Conservation (phyloP, 2,113 vertebrate species). For the Leiothrix lutea region DNA sequence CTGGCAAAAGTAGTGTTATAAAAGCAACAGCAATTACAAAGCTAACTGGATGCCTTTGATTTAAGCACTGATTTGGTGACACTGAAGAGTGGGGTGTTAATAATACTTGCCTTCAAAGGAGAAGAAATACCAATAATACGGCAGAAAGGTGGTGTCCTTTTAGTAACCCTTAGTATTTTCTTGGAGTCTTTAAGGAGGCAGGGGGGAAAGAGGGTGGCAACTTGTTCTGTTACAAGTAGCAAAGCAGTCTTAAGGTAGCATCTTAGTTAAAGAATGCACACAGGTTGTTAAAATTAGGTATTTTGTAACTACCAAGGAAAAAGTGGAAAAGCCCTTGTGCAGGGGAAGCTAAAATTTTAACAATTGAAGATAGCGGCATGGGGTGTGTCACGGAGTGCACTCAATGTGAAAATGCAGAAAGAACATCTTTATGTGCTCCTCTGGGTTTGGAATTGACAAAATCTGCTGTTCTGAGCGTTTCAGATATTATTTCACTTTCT, state of each 20-base stretch:
- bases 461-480: background rate
- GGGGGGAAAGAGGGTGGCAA: background rate
- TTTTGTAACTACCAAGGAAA: background rate
- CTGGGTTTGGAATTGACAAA: background rate
- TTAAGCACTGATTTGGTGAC: background rate
- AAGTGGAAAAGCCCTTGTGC: background rate
- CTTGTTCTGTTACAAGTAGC: fast-evolving
- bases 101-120: background rate
- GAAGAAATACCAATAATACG: background rate
- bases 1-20: background rate
- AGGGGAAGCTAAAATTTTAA: background rate
- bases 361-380: fast-evolving
- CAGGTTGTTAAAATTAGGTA: background rate
- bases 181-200: background rate
- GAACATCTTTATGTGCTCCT: fast-evolving
- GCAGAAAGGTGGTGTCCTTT: background rate
- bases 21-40: fast-evolving
- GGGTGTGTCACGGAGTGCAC: background rate
- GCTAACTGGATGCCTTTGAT: fast-evolving
- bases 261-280: background rate
- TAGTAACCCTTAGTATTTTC: background rate
- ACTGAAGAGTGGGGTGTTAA: fast-evolving
- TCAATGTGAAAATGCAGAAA: background rate
- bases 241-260: background rate
- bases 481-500: background rate